Evolutionary conservation across 2,888 invertebrate genomes (phyloP).

Genomic region (Hipparchia semele): DNA sequence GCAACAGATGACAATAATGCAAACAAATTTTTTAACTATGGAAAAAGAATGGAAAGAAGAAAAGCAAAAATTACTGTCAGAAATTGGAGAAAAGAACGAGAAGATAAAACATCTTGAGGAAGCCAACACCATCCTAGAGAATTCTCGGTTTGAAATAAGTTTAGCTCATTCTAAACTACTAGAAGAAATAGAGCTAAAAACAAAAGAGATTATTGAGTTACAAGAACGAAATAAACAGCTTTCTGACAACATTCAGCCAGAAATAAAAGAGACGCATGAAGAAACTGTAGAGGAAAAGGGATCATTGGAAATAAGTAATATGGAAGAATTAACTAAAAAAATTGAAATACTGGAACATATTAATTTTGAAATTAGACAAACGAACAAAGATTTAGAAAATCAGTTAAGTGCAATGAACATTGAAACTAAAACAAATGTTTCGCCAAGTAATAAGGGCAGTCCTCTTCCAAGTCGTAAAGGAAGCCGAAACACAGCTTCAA

Average conservation of each 20-base stretch:
- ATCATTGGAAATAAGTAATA: slow-evolving; percentile 73
- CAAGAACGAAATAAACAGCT: slow-evolving; percentile 60
- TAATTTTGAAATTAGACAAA: slow-evolving; percentile 78
- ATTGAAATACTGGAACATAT: slow-evolving; percentile 79
- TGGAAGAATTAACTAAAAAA: slow-evolving; percentile 74
- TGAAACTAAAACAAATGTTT: slow-evolving; percentile 58
- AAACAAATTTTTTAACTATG: slow-evolving; percentile 88
- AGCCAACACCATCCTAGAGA: slow-evolving; percentile 79
- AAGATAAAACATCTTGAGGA: slow-evolving; percentile 82
- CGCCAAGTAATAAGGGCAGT: slow-evolving; percentile 67
- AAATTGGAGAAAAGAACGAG: slow-evolving; percentile 82
- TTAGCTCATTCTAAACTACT: slow-evolving; percentile 79
- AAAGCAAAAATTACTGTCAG: slow-evolving; percentile 79
- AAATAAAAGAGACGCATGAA: slow-evolving; percentile 52
- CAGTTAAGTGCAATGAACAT: slow-evolving; percentile 64
- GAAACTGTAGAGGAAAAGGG: slow-evolving; percentile 84
- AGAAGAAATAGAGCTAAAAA: slow-evolving; percentile 78
- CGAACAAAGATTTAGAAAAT: slow-evolving; percentile 80
- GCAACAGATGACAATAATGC: slow-evolving; percentile 91
- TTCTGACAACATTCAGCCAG: slow-evolving; percentile 40
- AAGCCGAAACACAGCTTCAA: slow-evolving; percentile 67
- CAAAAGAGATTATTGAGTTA: slow-evolving; percentile 67
- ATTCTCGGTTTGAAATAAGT: slow-evolving; percentile 76
- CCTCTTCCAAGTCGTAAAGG: slow-evolving; percentile 70
- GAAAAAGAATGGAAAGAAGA: slow-evolving; percentile 89